Conservation (phyloP, 2,797 vertebrate species). For the Sandelia bainsii region DNA sequence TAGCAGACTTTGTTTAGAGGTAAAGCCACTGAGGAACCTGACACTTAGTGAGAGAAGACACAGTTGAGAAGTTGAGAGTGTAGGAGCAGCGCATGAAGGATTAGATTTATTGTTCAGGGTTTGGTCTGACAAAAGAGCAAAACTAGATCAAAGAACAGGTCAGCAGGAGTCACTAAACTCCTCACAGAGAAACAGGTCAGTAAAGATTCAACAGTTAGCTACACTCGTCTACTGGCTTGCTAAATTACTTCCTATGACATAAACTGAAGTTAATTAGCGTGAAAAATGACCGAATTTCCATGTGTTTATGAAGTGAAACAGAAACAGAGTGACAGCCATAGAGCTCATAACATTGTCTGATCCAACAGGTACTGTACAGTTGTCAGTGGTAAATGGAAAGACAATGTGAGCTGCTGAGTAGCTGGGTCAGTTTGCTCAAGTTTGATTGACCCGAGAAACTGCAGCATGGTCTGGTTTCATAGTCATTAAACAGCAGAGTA, state of each 20-base stretch:
- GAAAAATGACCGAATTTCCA: conserved; percentile 43
- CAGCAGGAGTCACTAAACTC: conserved; percentile 52
- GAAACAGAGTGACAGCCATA: conserved; percentile 24
- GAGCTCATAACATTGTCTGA: conserved; percentile 21
- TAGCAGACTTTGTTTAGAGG: conserved; percentile 70
- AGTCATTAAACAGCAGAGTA: conserved; percentile 46
- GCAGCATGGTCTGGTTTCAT: conserved; percentile 56
- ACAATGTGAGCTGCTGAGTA: conserved; percentile 22
- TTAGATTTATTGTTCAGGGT: conserved; percentile 69
- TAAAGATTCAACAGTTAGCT: conserved; percentile 29
- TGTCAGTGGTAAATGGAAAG: conserved; percentile 16
- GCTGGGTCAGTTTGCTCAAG: conserved; percentile 26
- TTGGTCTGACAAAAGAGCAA: conserved; percentile 64
- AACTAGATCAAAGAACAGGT: conserved; percentile 71
- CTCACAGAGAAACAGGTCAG: conserved; percentile 37
- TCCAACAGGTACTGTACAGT: conserved; percentile 43
- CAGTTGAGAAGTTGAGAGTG: conserved; percentile 77
- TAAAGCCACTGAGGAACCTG: conserved; percentile 74
- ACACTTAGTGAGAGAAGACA: conserved; percentile 73
- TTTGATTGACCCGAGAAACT: conserved; percentile 51
- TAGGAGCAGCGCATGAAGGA: conserved; percentile 78
- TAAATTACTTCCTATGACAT: conserved; percentile 49
- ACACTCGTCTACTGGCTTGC: conserved; percentile 15
- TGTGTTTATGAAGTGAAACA: conserved; percentile 37
- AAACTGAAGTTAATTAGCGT: conserved; percentile 47